Conservation (phyloP, 2,113 vertebrate species). For the Ornithorhynchus anatinus region DNA sequence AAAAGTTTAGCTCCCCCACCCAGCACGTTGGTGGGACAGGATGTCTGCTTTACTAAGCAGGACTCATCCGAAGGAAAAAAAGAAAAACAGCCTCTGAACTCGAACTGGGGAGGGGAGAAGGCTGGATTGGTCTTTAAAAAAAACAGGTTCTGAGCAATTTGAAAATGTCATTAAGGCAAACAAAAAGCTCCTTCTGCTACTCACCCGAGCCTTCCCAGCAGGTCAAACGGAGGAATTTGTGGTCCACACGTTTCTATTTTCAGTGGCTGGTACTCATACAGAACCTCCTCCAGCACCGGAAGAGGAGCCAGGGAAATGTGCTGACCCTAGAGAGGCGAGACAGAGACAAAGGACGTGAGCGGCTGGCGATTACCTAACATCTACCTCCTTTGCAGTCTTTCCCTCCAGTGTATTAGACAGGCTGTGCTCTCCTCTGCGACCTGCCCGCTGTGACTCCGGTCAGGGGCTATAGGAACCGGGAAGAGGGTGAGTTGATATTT, state of each 20-base stretch:
- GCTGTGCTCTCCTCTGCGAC: too few species aligned
- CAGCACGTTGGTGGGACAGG: slow-evolving; percentile 58
- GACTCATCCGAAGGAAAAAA: neutral
- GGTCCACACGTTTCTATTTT: slow-evolving; percentile 86
- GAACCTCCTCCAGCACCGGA: slow-evolving; percentile 80
- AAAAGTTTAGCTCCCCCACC: slow-evolving; percentile 55
- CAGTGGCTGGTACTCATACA: slow-evolving; percentile 87
- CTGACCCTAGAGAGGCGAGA: slow-evolving; percentile 75
- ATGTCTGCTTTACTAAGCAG: slow-evolving; percentile 34
- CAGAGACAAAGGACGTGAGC: too few species aligned
- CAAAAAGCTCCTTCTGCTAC: slow-evolving; percentile 38
- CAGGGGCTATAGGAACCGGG: too few species aligned
- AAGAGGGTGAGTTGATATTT: neutral
- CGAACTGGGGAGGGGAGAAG: too few species aligned
- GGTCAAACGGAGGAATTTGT: slow-evolving; percentile 83
- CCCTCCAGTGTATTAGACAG: too few species aligned
- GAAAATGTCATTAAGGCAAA: slow-evolving; percentile 25
- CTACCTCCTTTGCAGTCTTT: too few species aligned
- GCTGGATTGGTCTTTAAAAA: neutral
- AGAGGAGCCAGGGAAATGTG: slow-evolving; percentile 86
- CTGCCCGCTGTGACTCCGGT: too few species aligned
- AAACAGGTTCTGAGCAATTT: neutral
- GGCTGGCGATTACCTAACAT: neutral
- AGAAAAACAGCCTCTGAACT: neutral
- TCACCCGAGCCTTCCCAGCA: slow-evolving; percentile 87